Evolutionary conservation across 92 coral and sea anemone genomes (phyloP), one percentile per base, ranked within the genome.

Genomic region (Epizoanthus scotinus): DNA sequence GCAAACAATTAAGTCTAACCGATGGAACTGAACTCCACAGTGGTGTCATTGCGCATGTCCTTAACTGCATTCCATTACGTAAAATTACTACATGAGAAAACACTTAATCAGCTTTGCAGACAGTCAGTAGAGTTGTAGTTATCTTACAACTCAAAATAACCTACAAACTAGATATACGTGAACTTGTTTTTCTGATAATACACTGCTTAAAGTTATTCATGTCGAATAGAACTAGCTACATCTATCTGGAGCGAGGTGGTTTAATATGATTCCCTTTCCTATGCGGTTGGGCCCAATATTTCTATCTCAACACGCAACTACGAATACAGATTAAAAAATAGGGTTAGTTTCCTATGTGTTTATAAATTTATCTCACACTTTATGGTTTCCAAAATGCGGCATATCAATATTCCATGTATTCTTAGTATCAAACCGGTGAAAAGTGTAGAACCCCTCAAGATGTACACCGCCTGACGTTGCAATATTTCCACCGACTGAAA

Each of bases 221-320:
- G 14, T 59, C 50, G 25, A 68, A 24, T 31, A 21, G 21, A 58
- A 75, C 28, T 17, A 62, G 67, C 67, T 24, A 28, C 42, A 57
- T 73, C 67, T 73, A n/a, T 66, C 68, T 63, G 62, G 53, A 31
- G 59, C 67, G 55, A 75, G 59, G 68, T 25, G 42, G 68, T 75
- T 64, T 57, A 20, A 54, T 38, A 75, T 59, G 25, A 57, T 17
- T 75, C 26, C 57, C 6, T 44, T 75, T 75, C 68, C 81, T 75
- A 75, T 40, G 53, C 56, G 57, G 66, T 75, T 68, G 38, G 59
- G 67, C 44, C 81, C 81, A 75, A 75, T 75, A 75, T 58, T 59
- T 20, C 24, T 56, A 38, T 44, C 42, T 58, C 61, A 55, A 75
- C 52, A 47, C 52, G 52, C 52, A 47, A 47, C 52, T 47, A 47